A percentile compares a stretch with the other conserved stretches of the same genome.
Evolutionary conservation across 2,113 vertebrate species (phyloP).

Genomic region (Phylloscopus trochiloides): DNA sequence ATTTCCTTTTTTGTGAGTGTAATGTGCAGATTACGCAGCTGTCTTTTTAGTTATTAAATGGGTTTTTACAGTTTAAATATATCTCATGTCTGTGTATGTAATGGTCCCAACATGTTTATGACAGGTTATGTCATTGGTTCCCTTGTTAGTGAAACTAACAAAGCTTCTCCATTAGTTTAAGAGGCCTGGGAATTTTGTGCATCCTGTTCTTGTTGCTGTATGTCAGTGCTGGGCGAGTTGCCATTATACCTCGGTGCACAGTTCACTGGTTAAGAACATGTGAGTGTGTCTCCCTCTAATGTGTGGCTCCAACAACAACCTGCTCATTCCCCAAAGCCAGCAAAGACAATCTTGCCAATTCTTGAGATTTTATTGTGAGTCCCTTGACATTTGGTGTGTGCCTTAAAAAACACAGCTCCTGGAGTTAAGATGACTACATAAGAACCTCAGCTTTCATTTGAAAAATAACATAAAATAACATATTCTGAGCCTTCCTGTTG

Average conservation of each 20-base stretch:
- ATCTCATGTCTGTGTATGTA: conserved; percentile 4
- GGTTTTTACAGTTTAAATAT: conserved; percentile 40
- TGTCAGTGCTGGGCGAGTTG: conserved; percentile 56
- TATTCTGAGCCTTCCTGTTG: conserved; percentile 17
- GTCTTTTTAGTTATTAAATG: conserved; percentile 53
- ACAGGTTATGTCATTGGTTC: conserved; percentile 61
- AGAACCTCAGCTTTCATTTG: conserved; percentile 43
- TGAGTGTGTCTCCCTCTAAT: conserved; percentile 53
- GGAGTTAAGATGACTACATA: conserved; percentile 43
- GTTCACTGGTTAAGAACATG: conserved; percentile 44
- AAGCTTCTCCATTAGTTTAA: conserved; percentile 43
- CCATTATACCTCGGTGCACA: conserved; percentile 46
- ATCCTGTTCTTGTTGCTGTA: conserved; percentile 62
- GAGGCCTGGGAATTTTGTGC: conserved; percentile 64
- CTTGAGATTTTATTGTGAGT: conserved; percentile 58
- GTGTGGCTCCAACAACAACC: conserved; percentile 61
- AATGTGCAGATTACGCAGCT: conserved; percentile 24
- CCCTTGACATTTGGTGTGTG: conserved; percentile 47
- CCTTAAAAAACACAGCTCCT: conserved; percentile 60
- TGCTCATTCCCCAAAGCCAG: conserved; percentile 51
- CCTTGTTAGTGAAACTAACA: conserved; percentile 41
- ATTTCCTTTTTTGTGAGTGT: conserved; percentile 54
- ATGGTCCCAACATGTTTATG: conserved; percentile 50
- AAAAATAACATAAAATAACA: conserved; percentile 43
- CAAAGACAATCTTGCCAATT: conserved; percentile 9